Evolutionary conservation across 2,797 vertebrate species (phyloP), one percentile per base, ranked within the genome.

Genomic region (Propithecus deckenii): DNA sequence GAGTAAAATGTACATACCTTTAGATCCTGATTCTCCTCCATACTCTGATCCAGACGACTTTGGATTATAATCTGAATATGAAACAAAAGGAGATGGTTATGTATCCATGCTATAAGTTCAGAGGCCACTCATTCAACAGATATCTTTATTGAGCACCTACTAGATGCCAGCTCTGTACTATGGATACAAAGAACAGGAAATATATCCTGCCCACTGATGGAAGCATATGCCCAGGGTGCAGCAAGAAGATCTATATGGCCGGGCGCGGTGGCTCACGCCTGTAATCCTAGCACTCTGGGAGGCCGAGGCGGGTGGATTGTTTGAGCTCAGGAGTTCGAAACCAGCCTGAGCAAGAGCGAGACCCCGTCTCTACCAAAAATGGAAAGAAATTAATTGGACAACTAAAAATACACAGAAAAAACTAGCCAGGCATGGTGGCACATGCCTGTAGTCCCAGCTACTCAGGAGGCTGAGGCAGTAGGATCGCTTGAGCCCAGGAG

Each of bases 41-140:
- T 98, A 41, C 99, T 99, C 98, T 99, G 99, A 98, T 99, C 99
- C 98, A 99, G 99, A 52, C 99, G 99, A 98, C 99, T 99, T 75
- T 99, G 99, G 97, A 99, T 99, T 97, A 99, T 98, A 97, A 99
- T 98, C 99, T 99, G 98, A 97, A 97, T n/a, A 97, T 52, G 95
- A 90, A 30, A 97, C 94, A 92, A 96, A 97, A 98, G 92, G 83
- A 97, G 76, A 94, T 48, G 20, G 11, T 50, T 92, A 59, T 48
- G 9, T 8, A 38, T 13, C 55, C 61, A 20, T 22, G 55, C 25
- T 17, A 10, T 91, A 92, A 61, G 65, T 57, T 84, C 46, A 78
- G 41, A 80, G 48, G 74, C n/a, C n/a, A 80, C 55, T 83, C 59
- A 83, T 38, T 91, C 92, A 86, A 59, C 48, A 72, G 32, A 15